These are phyloP conservation scores for Embiotoca jacksoni DNA, from an alignment of 2,113 vertebrate genomes.

Conservation along the genomic window DNA sequence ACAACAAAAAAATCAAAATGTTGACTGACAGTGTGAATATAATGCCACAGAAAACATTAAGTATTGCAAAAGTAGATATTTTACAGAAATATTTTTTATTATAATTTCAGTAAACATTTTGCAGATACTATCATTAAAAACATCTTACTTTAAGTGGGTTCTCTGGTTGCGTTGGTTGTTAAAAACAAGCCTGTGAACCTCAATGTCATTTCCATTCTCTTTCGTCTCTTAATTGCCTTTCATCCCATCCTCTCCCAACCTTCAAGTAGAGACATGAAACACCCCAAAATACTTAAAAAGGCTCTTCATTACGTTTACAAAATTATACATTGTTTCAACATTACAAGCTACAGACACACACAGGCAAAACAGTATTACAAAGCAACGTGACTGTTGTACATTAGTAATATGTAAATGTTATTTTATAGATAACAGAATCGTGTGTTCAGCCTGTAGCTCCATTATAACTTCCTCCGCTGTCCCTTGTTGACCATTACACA, in stretches of 20 bases:
- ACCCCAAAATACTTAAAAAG: not conserved
- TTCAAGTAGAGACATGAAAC: slow-evolving; percentile 3
- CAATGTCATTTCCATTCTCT: slow-evolving; percentile 3
- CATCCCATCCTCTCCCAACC: not conserved
- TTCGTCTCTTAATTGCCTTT: slow-evolving; percentile 17
- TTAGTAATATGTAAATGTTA: not conserved
- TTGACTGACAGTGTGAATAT: too few relatives aligned
- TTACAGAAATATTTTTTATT: not conserved
- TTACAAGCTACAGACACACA: too few relatives aligned
- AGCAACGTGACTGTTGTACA: not conserved
- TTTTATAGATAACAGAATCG: not conserved
- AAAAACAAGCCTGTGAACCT: not conserved
- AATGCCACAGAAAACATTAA: too few relatives aligned
- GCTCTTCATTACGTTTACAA: not conserved
- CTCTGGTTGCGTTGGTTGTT: not conserved
- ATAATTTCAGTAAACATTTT: not conserved
- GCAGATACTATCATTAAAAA: not conserved
- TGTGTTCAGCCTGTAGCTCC: not conserved
- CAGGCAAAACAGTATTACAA: not conserved
- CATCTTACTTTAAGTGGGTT: not conserved
- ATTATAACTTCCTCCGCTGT: not conserved
- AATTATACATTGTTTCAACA: not conserved
- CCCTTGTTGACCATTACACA: not conserved
- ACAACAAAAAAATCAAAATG: too few relatives aligned
- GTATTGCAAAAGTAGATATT: not conserved